phyloP scores from a whole-genome alignment of 2,113 vertebrate species.

The Ceyx cyanopectus region DNA sequence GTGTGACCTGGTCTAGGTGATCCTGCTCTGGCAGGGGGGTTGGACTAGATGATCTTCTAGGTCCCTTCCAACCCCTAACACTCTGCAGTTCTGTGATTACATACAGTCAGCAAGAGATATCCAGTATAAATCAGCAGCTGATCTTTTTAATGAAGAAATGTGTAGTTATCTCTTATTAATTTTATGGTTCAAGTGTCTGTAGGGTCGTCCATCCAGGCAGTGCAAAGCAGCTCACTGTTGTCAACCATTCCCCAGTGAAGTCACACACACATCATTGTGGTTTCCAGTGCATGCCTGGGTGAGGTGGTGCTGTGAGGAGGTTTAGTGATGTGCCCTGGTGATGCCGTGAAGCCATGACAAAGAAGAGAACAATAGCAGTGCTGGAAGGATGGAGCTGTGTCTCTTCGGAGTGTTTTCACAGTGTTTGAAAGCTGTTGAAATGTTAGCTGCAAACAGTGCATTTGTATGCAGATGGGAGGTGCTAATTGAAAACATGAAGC shows the following conservation, averaged over 20 bases:
- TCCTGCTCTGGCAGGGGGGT: too few species aligned
- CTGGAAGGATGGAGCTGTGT: not conserved
- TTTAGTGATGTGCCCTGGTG: not conserved
- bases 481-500: not conserved
- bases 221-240: not conserved
- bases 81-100: too few species aligned
- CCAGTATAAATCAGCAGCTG: not conserved
- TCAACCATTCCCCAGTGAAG: not conserved
- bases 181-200: rapidly evolving
- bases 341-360: not conserved
- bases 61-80: too few species aligned
- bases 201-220: not conserved
- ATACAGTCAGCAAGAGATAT: not conserved
- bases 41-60: too few species aligned
- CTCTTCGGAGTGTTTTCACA: not conserved
- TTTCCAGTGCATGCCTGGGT: not conserved
- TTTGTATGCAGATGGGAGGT: not conserved
- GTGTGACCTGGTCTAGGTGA: too few species aligned
- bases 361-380: not conserved
- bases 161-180: not conserved
- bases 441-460: not conserved
- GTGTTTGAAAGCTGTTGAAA: not conserved
- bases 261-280: not conserved
- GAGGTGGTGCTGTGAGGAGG: not conserved
- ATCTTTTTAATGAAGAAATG: not conserved